Conservation (phyloP, 2,113 vertebrate species). For the Aspiorhynchus laticeps region DNA sequence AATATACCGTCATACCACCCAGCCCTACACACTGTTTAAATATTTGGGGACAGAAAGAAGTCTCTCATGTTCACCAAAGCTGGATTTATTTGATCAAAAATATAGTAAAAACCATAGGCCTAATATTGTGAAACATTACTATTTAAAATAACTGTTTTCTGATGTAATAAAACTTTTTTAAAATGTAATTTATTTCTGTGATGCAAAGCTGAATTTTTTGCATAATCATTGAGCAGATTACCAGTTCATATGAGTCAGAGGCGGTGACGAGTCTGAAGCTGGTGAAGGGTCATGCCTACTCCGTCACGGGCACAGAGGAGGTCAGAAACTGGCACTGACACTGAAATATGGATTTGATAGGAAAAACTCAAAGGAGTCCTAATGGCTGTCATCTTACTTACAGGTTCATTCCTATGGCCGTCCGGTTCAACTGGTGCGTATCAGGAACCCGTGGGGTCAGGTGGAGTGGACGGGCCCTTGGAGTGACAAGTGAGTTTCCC, state of each 20-base stretch:
- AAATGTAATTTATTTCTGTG: no score
- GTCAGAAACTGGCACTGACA: background rate
- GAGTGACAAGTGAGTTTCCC: conserved; percentile 65
- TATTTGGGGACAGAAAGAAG: no score
- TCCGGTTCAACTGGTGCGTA: conserved; percentile 55
- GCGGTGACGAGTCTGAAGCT: conserved; percentile 23
- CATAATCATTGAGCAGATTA: background rate
- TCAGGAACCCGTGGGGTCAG: conserved; percentile 73
- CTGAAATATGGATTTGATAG: background rate
- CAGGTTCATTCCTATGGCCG: conserved; percentile 44
- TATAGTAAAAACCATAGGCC: no score
- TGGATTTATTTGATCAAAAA: no score
- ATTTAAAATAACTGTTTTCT: no score
- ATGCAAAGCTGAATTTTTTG: background rate
- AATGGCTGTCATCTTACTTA: background rate
- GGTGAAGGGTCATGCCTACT: conserved; percentile 55
- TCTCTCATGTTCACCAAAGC: no score
- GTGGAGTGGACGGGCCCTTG: conserved; percentile 71
- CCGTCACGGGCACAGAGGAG: conserved; percentile 65
- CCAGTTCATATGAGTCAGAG: background rate
- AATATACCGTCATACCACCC: no score
- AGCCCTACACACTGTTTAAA: no score
- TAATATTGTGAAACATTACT: no score
- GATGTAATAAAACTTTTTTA: no score
- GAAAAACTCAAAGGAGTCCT: background rate